Percentiles rank a stretch among this genome's conserved stretches.
Evolutionary conservation across 2,113 vertebrate genomes (phyloP).

Genomic region (Oryzias javanicus): DNA sequence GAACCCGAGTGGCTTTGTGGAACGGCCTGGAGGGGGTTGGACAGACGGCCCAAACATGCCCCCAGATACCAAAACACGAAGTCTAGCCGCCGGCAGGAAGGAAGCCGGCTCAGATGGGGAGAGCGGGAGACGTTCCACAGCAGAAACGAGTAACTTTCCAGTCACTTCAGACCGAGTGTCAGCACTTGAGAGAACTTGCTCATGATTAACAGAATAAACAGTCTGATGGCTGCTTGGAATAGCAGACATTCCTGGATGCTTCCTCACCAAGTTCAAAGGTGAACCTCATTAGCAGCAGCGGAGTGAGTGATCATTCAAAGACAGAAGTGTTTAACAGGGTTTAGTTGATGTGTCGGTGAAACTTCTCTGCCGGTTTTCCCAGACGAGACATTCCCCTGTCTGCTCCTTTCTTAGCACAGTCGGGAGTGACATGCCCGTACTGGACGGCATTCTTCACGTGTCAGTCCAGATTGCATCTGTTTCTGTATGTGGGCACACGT

Average conservation of each 20-base stretch:
- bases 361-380: constrained; percentile 24
- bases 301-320: constrained; percentile 29
- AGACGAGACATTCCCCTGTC: constrained; percentile 42
- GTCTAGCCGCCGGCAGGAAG: constrained; percentile 49
- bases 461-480: constrained; percentile 37
- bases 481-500: constrained; percentile 59
- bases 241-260: constrained; percentile 50
- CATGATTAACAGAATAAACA: constrained; percentile 28
- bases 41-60: too few species aligned
- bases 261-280: constrained; percentile 33
- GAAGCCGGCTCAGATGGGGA: constrained; percentile 26
- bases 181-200: too few species aligned
- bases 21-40: constrained; percentile 27
- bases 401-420: not conserved
- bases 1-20: constrained; percentile 45
- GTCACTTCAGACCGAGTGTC: not conserved
- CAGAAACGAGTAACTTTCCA: constrained; percentile 22
- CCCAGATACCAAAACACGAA: constrained; percentile 50
- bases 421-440: constrained; percentile 30
- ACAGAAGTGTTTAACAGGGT: constrained; percentile 16
- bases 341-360: constrained; percentile 1
- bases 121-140: constrained; percentile 3
- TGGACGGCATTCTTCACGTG: constrained; percentile 48
- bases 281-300: constrained; percentile 26
- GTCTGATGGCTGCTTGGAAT: constrained; percentile 41